Base-by-base conservation (phyloP, 2,113 vertebrate genomes). In the Athene noctua region DNA sequence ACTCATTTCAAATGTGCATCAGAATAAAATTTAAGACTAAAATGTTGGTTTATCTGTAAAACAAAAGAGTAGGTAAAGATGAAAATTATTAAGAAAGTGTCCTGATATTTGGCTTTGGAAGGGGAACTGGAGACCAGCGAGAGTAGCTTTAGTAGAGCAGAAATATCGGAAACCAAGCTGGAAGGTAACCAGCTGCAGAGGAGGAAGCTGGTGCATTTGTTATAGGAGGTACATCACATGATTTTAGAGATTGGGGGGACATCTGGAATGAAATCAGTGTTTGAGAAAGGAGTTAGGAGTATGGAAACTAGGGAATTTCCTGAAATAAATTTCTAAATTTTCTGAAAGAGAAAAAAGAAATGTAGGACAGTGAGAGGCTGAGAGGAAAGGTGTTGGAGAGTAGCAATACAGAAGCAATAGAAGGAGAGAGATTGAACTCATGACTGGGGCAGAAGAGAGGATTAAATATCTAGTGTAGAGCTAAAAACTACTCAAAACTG, bases 351-450 rank as follows among this genome's bases (percentile, higher is more conserved):
- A 36, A 81, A 47, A 73, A 49, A 13, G 16, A 47, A 65, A 44
- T 44, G 6, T 13, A n/a, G 22, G 40, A n/a, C 13, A 40, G 13
- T 19, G 25, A 84, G 8, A 86, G 16, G 4, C n/a, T 78, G 30
- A 70, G 22, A 86, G 73, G 5, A 62, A 57, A 75, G 2, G 5
- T 54, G 15, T n/a, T 5, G 2, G 22, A 78, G 8, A 7, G 55
- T 13, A 44, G 44, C 13, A 79, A 29, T 30, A 22, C 18, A 42
- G 34, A 51, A 51, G 12, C 54, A 91, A 57, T 19, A 74, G 12
- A 71, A 63, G 7, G 25, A 63, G 40, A 71, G 59, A 63, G 27
- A 16, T n/a, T 0, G 13, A 86, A 74, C 0, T 0, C 0, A 42
- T 74, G 30, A 58, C 29, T 88, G 13, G 5, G 20, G 19, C 12